Conservation (phyloP, 2,797 vertebrate species). For the Pangasius djambal region DNA sequence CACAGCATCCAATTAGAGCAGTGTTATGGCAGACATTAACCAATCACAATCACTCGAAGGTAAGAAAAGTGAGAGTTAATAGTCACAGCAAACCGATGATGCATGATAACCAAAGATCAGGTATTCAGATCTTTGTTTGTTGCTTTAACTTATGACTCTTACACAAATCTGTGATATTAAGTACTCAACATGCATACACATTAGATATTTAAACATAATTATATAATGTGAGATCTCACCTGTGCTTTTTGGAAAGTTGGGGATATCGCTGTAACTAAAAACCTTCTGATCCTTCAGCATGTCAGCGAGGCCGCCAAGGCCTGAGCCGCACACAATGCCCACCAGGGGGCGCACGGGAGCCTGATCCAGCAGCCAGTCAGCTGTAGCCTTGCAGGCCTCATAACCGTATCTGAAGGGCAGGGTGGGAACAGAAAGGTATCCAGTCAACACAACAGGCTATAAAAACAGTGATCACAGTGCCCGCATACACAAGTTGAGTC, state of each 20-base stretch:
- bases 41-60: not conserved
- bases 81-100: not conserved
- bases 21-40: constrained; percentile 20
- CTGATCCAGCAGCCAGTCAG: constrained; percentile 79
- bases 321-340: constrained; percentile 88
- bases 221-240: constrained; percentile 68
- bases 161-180: not conserved
- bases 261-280: constrained; percentile 84
- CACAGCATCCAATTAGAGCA: constrained; percentile 11
- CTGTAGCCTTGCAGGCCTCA: constrained; percentile 76
- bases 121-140: not conserved
- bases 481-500: constrained; percentile 10
- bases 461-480: not conserved
- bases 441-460: not conserved
- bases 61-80: not conserved
- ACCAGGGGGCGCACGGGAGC: constrained; percentile 76
- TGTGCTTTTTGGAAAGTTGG: constrained; percentile 87
- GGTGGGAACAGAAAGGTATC: not conserved
- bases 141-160: not conserved
- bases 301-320: constrained; percentile 80
- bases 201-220: not conserved
- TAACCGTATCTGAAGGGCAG: constrained; percentile 69
- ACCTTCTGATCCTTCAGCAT: constrained; percentile 75
- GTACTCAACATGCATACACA: constrained; percentile 34
- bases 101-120: not conserved